These are phyloP conservation scores for Conger conger DNA, from an alignment of 2,113 vertebrate species.

Conservation along the genomic window DNA sequence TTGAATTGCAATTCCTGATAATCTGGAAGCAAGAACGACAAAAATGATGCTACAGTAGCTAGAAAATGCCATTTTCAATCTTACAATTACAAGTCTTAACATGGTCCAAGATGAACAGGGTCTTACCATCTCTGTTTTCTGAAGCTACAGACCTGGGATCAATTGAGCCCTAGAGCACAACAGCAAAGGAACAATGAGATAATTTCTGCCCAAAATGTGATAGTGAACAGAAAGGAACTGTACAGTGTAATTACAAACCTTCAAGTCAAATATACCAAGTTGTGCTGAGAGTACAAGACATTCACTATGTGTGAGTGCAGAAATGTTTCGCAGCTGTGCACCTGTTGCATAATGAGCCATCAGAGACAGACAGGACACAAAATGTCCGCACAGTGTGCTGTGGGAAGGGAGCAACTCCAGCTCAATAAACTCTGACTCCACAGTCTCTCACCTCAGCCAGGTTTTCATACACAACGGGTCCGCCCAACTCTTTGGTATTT, in stretches of 20 bases:
- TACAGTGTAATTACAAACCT: no score
- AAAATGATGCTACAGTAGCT: neutral
- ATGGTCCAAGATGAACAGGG: neutral
- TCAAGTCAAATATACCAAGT: no score
- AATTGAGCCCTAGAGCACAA: neutral
- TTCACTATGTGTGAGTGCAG: no score
- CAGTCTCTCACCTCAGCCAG: neutral
- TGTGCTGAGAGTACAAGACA: no score
- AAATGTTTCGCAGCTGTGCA: no score
- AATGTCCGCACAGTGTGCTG: neutral
- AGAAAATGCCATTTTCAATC: neutral
- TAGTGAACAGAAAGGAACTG: no score
- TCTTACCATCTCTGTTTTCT: no score
- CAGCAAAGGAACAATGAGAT: neutral
- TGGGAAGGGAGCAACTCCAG: no score
- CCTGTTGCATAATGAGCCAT: no score
- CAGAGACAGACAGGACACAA: no score
- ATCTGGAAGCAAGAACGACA: neutral
- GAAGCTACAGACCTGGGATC: neutral
- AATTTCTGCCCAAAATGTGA: neutral
- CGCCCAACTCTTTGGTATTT: neutral
- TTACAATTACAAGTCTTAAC: neutral
- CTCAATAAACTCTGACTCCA: neutral
- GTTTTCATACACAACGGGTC: neutral
- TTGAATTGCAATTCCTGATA: no score